Percentiles rank a stretch among this genome's conserved stretches.
phyloP scores from a whole-genome alignment of 2,888 invertebrate species.

The Coecobrya sp. region DNA sequence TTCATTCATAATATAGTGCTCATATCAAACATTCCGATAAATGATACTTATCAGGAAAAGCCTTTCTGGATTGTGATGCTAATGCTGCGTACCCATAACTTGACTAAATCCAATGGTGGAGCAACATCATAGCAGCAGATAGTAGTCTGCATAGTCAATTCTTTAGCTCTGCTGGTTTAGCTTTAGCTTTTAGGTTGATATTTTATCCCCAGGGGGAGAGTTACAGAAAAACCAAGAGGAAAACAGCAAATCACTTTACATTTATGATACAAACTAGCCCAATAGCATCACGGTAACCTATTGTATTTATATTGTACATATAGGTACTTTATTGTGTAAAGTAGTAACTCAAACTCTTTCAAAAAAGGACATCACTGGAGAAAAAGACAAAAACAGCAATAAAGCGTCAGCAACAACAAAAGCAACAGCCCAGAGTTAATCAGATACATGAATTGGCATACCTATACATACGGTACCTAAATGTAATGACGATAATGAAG shows the following conservation, averaged over 20 bases:
- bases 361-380: conserved; percentile 62
- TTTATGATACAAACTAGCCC: background rate
- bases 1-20: conserved; percentile 10
- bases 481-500: conserved; percentile 71
- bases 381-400: conserved; percentile 46
- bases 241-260: conserved; percentile 65
- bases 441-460: conserved; percentile 69
- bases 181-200: background rate
- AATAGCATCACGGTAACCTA: background rate
- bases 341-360: conserved; percentile 70
- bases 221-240: conserved; percentile 45
- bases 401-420: conserved; percentile 60
- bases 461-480: background rate
- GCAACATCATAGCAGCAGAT: background rate
- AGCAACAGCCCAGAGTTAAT: conserved; percentile 77
- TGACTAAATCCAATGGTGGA: no score
- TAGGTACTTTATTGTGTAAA: background rate
- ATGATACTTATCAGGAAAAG: conserved; percentile 67
- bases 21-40: conserved; percentile 32
- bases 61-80: conserved; percentile 11
- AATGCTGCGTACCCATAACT: conserved; percentile 15
- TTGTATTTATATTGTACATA: background rate
- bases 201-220: conserved; percentile 72
- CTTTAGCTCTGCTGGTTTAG: conserved; percentile 19
- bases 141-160: conserved; percentile 38